Conservation (phyloP, 2,113 vertebrate genomes). For the Glaucomys volans region DNA sequence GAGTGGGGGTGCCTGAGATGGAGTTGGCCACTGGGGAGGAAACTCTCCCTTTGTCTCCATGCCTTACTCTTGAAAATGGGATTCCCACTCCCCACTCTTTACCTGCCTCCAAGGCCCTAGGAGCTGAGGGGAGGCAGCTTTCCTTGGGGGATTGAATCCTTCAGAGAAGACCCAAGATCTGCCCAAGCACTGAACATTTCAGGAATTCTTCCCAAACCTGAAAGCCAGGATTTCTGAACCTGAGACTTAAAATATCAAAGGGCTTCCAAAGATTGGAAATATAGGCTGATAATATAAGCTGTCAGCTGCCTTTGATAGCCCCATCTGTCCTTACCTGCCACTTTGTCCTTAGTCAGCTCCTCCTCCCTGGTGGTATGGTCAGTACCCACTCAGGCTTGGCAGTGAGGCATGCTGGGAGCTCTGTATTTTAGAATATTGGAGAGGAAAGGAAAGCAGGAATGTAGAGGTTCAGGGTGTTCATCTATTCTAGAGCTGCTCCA, state of each 20-base stretch:
- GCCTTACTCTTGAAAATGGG: not conserved
- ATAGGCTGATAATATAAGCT: not conserved
- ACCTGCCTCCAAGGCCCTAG: not conserved
- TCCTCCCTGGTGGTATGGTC: not conserved
- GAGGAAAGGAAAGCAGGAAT: not conserved
- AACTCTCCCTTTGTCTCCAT: not conserved
- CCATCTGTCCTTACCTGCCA: not conserved
- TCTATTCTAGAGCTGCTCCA: not conserved
- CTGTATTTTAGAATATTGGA: not conserved
- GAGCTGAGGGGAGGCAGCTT: not conserved
- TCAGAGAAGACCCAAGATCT: not conserved
- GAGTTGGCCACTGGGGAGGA: not conserved
- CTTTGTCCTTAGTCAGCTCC: not conserved
- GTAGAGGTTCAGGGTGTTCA: too few species aligned
- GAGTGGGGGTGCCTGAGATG: not conserved
- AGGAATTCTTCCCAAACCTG: not conserved
- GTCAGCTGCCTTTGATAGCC: not conserved
- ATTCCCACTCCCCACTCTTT: not conserved
- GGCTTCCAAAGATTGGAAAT: not conserved
- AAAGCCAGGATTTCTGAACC: conserved; percentile 5
- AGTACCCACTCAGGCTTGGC: not conserved
- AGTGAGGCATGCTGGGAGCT: not conserved
- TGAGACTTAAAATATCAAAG: not conserved
- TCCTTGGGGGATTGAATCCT: not conserved
- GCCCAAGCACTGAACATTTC: not conserved